phyloP scores from a whole-genome alignment of 1,140 invertebrate species.

The Magallana angulata region DNA sequence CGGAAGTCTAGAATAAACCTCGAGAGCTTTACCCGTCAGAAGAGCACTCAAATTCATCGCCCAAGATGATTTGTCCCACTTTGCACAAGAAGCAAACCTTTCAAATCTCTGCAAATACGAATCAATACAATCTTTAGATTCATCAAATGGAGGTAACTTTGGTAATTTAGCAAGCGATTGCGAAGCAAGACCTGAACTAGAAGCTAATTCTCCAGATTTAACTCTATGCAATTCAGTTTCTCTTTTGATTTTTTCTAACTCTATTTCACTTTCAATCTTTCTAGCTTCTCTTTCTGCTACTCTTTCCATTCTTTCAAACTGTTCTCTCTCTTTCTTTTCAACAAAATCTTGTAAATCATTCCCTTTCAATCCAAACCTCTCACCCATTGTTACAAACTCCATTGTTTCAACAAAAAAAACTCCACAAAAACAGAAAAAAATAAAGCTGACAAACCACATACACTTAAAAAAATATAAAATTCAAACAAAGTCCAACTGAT shows the following conservation, averaged over 20 bases:
- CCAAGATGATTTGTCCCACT: conserved; percentile 22
- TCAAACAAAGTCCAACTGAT: no score
- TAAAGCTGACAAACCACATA: no score
- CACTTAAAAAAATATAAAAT: no score
- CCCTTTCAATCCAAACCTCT: background rate
- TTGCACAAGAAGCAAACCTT: conserved; percentile 40
- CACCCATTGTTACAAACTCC: background rate
- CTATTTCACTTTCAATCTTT: conserved; percentile 22
- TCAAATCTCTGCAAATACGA: conserved; percentile 42
- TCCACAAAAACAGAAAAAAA: no score
- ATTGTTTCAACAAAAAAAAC: background rate
- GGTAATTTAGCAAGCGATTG: conserved; percentile 14
- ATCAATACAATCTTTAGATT: conserved; percentile 36
- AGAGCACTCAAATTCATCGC: conserved; percentile 31
- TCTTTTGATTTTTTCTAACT: background rate
- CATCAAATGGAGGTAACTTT: conserved; percentile 40
- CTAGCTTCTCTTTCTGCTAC: background rate
- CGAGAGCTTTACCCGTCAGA: conserved; percentile 34
- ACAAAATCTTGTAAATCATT: background rate
- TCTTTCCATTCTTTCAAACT: conserved; percentile 22
- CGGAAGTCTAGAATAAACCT: conserved; percentile 26
- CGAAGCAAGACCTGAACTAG: background rate
- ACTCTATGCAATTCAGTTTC: background rate
- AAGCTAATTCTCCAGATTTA: background rate
- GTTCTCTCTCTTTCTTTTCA: background rate